Conservation (phyloP, 2,113 vertebrate species). For the Perca schrenkii region DNA sequence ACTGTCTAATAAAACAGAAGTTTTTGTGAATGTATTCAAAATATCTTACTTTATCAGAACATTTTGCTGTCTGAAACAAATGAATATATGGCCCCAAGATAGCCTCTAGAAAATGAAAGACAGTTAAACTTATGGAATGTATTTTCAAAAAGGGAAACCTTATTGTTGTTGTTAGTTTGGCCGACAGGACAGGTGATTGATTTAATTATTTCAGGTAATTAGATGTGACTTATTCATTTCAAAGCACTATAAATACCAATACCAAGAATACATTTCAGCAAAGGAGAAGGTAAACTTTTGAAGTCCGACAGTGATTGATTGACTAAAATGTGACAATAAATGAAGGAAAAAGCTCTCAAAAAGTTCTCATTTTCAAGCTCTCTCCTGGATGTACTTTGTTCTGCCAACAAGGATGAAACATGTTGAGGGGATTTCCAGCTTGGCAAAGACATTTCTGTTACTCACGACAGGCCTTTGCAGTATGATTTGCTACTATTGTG, state of each 20-base stretch:
- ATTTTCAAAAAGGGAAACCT: neutral
- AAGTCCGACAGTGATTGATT: neutral
- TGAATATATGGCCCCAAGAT: neutral
- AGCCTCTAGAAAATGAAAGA: neutral
- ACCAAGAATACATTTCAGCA: neutral
- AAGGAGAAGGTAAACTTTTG: neutral
- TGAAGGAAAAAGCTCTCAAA: neutral
- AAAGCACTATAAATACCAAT: neutral
- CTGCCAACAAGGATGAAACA: neutral
- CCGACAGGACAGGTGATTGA: neutral
- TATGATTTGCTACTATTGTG: conserved; percentile 10
- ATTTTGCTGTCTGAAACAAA: neutral
- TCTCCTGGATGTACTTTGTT: neutral
- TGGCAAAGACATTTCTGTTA: neutral
- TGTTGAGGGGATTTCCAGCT: conserved; percentile 13
- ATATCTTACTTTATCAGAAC: neutral
- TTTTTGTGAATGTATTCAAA: neutral
- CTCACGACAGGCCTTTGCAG: neutral
- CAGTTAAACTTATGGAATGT: neutral
- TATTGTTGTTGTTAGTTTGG: neutral
- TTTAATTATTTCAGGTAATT: neutral
- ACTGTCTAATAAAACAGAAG: neutral
- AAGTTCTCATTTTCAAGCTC: too few relatives aligned
- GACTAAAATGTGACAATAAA: neutral
- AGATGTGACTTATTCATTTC: neutral